Percentiles rank a stretch among this genome's conserved stretches.
These are phyloP conservation scores for Drosophila rhopaloa DNA, from an alignment of 1,140 invertebrate genomes.

Conservation along the genomic window DNA sequence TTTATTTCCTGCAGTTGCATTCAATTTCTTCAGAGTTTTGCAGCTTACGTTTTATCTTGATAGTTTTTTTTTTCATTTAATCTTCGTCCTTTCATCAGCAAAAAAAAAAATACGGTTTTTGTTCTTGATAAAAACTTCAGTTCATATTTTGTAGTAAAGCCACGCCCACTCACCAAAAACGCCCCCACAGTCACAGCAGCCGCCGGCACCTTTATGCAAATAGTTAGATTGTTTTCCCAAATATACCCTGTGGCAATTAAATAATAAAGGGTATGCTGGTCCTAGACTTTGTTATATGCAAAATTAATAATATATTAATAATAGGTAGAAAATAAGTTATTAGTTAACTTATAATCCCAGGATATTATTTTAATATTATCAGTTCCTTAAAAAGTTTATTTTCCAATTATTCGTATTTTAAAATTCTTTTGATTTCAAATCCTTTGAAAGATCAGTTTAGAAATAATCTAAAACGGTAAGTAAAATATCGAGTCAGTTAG, in stretches of 20 bases:
- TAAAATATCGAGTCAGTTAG: neutral
- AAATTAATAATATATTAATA: too few species aligned
- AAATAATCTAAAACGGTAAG: neutral
- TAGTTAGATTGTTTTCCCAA: conserved; percentile 41
- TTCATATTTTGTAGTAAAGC: conserved; percentile 27
- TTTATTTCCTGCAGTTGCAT: neutral
- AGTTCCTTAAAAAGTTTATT: too few species aligned
- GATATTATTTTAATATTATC: too few species aligned
- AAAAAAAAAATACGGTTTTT: neutral
- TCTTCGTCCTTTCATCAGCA: neutral
- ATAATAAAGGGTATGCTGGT: neutral
- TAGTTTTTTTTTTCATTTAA: conserved; percentile 7
- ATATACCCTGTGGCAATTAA: conserved; percentile 11
- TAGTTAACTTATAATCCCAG: too few species aligned
- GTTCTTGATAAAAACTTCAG: conserved; percentile 20
- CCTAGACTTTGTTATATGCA: neutral
- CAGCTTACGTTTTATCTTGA: conserved; percentile 12
- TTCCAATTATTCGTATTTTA: too few species aligned
- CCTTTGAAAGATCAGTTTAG: neutral
- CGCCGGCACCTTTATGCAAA: conserved; percentile 45
- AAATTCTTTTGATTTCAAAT: too few species aligned
- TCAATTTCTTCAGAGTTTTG: conserved; percentile 43
- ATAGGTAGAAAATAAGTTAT: too few species aligned
- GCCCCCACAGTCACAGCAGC: conserved; percentile 31
- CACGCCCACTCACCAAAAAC: conserved; percentile 12